Evolutionary conservation across 2,113 vertebrate genomes (phyloP).

Genomic region (Hirundichthys speculiger): DNA sequence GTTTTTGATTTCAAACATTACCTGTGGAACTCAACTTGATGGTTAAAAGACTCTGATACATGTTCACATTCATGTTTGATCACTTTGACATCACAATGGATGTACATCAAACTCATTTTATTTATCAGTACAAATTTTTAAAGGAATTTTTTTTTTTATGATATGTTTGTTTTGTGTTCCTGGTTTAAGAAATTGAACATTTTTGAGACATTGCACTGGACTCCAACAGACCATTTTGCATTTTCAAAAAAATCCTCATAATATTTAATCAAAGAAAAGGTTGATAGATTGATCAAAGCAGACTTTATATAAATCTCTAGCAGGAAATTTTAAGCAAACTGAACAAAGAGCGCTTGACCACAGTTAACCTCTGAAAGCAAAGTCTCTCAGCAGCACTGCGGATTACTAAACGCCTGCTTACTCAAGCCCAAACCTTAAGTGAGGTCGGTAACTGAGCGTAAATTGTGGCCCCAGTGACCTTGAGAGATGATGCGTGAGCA

Average conservation of each 20-base stretch:
- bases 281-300: neutral
- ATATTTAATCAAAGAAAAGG: neutral
- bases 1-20: conserved; percentile 18
- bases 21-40: conserved; percentile 9
- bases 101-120: too few species aligned
- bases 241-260: too few species aligned
- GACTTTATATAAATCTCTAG: neutral
- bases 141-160: too few species aligned
- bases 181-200: too few species aligned
- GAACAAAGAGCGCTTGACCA: conserved; percentile 5
- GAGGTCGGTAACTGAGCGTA: conserved; percentile 26
- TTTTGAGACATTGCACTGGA: too few species aligned
- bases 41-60: neutral
- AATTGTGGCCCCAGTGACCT: conserved; percentile 23
- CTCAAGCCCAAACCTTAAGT: conserved; percentile 20
- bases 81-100: too few species aligned
- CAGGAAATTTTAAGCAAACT: neutral
- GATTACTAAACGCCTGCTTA: conserved; percentile 7
- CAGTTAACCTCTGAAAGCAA: conserved; percentile 6
- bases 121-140: too few species aligned
- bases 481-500: conserved; percentile 28
- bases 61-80: neutral
- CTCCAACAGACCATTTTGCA: too few species aligned
- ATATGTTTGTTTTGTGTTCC: too few species aligned
- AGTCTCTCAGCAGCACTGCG: neutral